A percentile compares a stretch with the other conserved stretches of the same genome.
Evolutionary conservation across 2,888 invertebrate species (phyloP).

Genomic region (Acronicta leporina): DNA sequence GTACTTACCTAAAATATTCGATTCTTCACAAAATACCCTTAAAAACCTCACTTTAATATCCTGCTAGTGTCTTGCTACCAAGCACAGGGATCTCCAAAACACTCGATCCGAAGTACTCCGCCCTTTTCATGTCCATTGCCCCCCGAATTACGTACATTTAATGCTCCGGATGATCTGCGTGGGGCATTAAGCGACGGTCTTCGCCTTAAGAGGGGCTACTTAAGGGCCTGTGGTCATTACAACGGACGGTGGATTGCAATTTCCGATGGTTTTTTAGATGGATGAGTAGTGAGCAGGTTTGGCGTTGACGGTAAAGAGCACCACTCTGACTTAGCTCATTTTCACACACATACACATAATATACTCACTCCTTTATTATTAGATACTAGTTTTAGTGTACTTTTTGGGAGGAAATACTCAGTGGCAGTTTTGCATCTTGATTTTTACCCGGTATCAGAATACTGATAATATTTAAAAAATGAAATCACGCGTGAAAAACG

Average conservation of each 20-base stretch:
- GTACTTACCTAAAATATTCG: no score
- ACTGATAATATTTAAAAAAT: conserved; percentile 1
- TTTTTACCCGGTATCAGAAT: no score
- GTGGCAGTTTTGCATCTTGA: no score
- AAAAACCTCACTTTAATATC: conserved; percentile 13
- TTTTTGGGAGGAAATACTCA: no score
- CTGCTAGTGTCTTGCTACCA: conserved; percentile 9
- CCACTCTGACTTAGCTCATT: no score
- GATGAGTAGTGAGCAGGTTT: background rate
- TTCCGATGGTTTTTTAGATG: conserved; percentile 39
- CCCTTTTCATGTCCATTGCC: conserved; percentile 68
- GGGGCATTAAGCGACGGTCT: conserved; percentile 59
- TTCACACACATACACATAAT: no score
- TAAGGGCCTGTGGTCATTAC: conserved; percentile 61
- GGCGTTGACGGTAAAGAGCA: conserved; percentile 6
- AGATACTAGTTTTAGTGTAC: no score
- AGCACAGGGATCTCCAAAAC: conserved; percentile 44
- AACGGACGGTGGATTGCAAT: conserved; percentile 40
- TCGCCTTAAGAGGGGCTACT: conserved; percentile 54
- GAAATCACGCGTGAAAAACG: conserved; percentile 25
- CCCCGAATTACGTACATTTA: conserved; percentile 61
- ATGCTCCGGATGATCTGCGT: conserved; percentile 71
- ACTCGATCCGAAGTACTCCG: conserved; percentile 57
- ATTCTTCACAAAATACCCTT: background rate
- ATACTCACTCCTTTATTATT: no score